Evolutionary conservation across 2,888 invertebrate species (phyloP).

Genomic region (Troides oblongomaculatus): DNA sequence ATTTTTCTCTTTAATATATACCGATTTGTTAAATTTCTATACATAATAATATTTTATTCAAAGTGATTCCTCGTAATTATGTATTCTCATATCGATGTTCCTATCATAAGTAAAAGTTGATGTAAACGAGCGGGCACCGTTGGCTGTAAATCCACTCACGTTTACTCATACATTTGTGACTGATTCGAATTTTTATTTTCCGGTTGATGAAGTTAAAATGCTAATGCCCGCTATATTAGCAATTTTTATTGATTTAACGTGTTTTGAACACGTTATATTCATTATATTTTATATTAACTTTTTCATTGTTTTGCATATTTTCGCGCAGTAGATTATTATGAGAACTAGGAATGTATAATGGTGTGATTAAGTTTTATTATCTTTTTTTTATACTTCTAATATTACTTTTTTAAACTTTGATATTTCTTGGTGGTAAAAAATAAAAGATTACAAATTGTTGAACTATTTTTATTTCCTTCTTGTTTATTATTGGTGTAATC

Average conservation of each 20-base stretch:
- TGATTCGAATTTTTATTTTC: background rate
- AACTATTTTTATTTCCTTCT: too few species aligned
- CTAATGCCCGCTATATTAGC: slow-evolving; percentile 25
- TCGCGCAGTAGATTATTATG: too few species aligned
- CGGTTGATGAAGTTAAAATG: slow-evolving; percentile 30
- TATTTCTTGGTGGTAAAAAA: too few species aligned
- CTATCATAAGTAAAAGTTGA: slow-evolving; percentile 7
- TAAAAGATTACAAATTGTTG: too few species aligned
- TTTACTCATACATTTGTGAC: slow-evolving; percentile 24
- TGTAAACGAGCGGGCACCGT: slow-evolving; percentile 15
- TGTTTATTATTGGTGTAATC: too few species aligned
- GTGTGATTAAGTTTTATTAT: too few species aligned
- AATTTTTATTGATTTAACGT: background rate
- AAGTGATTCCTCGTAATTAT: slow-evolving; percentile 23
- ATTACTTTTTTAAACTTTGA: too few species aligned
- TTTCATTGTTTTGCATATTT: background rate
- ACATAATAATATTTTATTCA: slow-evolving; percentile 22
- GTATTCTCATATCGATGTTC: slow-evolving; percentile 7
- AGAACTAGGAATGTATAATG: too few species aligned
- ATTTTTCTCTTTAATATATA: background rate
- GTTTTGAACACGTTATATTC: too few species aligned
- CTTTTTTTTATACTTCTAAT: too few species aligned
- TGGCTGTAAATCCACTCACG: slow-evolving; percentile 28
- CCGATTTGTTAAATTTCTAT: background rate
- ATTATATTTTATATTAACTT: too few species aligned